A percentile compares a stretch with the other conserved stretches of the same genome.
phyloP scores from a whole-genome alignment of 1,140 invertebrate genomes.

The Stegodyphus mimosarum region DNA sequence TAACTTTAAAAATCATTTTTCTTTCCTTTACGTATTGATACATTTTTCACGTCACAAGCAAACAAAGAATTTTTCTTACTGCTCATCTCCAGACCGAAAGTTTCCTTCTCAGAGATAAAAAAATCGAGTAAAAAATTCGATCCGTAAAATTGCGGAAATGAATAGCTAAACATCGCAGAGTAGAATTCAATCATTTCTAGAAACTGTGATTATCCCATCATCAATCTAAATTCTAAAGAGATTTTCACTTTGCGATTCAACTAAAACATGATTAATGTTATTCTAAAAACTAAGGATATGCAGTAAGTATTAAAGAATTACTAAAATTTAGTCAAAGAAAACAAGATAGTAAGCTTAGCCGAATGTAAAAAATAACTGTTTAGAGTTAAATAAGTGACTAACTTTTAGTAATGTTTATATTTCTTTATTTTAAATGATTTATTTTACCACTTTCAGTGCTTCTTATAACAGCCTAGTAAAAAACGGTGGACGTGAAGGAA shows the following conservation, averaged over 20 bases:
- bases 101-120: neutral
- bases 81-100: neutral
- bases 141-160: neutral
- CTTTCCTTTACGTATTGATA: slow-evolving; percentile 29
- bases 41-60: slow-evolving; percentile 31
- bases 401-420: too few species aligned
- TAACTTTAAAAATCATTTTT: slow-evolving; percentile 13
- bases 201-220: slow-evolving; percentile 22
- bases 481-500: too few species aligned
- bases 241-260: neutral
- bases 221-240: slow-evolving; percentile 30
- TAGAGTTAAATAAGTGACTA: too few species aligned
- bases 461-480: too few species aligned
- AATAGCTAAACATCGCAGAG: neutral
- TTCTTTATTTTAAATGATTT: too few species aligned
- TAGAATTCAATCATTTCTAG: slow-evolving; percentile 7
- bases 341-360: too few species aligned
- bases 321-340: too few species aligned
- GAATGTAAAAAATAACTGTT: too few species aligned
- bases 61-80: slow-evolving; percentile 16
- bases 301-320: too few species aligned
- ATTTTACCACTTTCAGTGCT: too few species aligned
- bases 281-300: neutral
- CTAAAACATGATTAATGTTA: neutral
- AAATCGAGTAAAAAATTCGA: neutral